Evolutionary conservation across 2,797 vertebrate genomes (phyloP).

Genomic region (Selene dorsalis): DNA sequence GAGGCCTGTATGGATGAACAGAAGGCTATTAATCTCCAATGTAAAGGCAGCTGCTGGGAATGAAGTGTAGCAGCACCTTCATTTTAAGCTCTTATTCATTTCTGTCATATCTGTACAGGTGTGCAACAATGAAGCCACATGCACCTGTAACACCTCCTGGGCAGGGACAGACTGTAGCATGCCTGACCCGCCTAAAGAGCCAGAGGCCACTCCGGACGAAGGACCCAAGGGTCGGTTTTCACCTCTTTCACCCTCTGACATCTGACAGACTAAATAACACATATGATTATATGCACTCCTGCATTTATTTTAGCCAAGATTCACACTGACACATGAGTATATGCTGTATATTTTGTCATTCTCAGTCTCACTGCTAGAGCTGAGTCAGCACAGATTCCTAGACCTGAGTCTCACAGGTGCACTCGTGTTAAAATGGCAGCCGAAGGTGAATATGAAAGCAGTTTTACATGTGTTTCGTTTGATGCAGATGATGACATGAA

Average conservation of each 20-base stretch:
- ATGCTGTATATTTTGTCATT: conserved; percentile 37
- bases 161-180: conserved; percentile 99
- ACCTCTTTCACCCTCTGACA: conserved; percentile 54
- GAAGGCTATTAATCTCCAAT: neutral
- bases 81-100: conserved; percentile 14
- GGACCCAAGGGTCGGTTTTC: conserved; percentile 96
- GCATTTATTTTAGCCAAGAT: conserved; percentile 29
- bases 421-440: conserved; percentile 25
- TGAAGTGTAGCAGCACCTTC: conserved; percentile 34
- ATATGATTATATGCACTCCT: conserved; percentile 4
- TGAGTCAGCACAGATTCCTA: conserved; percentile 46
- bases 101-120: conserved; percentile 81
- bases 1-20: neutral
- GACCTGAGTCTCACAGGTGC: conserved; percentile 40
- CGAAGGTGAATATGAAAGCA: conserved; percentile 41
- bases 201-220: conserved; percentile 86
- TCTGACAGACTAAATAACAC: conserved; percentile 34
- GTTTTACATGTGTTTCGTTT: conserved; percentile 51
- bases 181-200: conserved; percentile 91
- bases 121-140: conserved; percentile 98
- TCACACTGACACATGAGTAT: conserved; percentile 26
- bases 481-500: conserved; percentile 47
- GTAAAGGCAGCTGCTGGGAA: neutral
- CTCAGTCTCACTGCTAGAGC: conserved; percentile 44
- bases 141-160: conserved; percentile 96